A percentile compares a stretch with the other conserved stretches of the same genome.
phyloP scores from a whole-genome alignment of 2,113 vertebrate genomes.

The Oreotragus oreotragus region DNA sequence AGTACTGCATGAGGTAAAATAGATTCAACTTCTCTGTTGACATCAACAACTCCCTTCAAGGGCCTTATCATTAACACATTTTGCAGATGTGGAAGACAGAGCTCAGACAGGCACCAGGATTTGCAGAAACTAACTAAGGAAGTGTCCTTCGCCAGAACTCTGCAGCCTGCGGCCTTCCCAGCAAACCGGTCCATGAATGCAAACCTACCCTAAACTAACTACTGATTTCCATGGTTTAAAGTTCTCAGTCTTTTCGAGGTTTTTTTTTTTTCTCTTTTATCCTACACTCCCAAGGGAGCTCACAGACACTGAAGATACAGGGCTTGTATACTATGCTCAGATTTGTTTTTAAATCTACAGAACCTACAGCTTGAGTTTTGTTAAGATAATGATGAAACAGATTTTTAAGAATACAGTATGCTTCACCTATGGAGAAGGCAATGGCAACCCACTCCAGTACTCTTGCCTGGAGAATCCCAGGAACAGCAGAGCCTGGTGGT shows the following conservation, averaged over 20 bases:
- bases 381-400: neutral
- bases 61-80: neutral
- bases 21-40: neutral
- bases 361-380: neutral
- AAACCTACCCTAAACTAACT: neutral
- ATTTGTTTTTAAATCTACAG: neutral
- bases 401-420: neutral
- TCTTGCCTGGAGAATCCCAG: neutral
- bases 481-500: neutral
- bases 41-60: neutral
- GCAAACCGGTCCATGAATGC: fast-evolving
- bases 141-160: neutral
- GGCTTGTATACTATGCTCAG: neutral
- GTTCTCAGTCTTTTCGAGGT: neutral
- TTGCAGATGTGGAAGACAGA: neutral
- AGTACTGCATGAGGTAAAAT: fast-evolving
- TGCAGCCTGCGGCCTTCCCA: neutral
- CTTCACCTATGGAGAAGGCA: neutral
- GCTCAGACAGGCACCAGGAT: neutral
- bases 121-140: neutral
- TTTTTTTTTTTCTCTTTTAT: neutral
- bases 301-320: neutral
- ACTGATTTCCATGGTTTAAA: neutral
- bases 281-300: neutral
- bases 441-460: neutral